Percentiles rank a stretch among this genome's conserved stretches.
Evolutionary conservation across 2,113 vertebrate genomes (phyloP).

Genomic region (Felis catus): DNA sequence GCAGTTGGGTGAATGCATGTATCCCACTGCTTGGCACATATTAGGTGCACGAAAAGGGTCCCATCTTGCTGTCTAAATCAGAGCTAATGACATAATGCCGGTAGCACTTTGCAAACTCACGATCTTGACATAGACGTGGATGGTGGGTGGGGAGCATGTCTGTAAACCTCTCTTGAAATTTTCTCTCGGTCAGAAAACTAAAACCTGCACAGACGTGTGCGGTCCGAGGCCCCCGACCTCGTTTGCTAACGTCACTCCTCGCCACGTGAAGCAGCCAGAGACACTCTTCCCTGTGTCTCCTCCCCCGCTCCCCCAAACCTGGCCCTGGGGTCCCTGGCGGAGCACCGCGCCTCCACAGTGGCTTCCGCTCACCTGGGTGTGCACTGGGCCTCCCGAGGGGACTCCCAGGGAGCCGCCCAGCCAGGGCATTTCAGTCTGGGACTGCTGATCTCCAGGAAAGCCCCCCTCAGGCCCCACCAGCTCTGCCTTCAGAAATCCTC

Average conservation of each 20-base stretch:
- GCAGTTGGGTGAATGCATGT: background rate
- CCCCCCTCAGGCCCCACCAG: background rate
- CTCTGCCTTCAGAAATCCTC: background rate
- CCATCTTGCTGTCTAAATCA: background rate
- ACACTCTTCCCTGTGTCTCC: background rate
- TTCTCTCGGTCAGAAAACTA: background rate
- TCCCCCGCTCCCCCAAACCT: background rate
- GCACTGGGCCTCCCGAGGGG: background rate
- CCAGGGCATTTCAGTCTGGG: background rate
- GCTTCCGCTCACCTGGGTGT: background rate
- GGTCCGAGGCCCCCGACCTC: background rate
- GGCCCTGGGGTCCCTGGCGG: background rate
- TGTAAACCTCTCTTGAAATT: slow-evolving; percentile 4
- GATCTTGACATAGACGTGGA: background rate
- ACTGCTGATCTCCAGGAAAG: background rate
- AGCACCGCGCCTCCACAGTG: background rate
- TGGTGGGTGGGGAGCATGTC: background rate
- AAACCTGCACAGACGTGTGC: background rate
- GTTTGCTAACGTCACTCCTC: background rate
- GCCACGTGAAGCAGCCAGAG: background rate
- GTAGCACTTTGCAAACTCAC: background rate
- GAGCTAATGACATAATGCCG: background rate
- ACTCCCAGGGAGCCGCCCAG: background rate
- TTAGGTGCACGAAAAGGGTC: background rate
- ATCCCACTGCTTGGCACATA: background rate